phyloP scores from a whole-genome alignment of 2,888 invertebrate genomes.

The Fragum fragum region DNA sequence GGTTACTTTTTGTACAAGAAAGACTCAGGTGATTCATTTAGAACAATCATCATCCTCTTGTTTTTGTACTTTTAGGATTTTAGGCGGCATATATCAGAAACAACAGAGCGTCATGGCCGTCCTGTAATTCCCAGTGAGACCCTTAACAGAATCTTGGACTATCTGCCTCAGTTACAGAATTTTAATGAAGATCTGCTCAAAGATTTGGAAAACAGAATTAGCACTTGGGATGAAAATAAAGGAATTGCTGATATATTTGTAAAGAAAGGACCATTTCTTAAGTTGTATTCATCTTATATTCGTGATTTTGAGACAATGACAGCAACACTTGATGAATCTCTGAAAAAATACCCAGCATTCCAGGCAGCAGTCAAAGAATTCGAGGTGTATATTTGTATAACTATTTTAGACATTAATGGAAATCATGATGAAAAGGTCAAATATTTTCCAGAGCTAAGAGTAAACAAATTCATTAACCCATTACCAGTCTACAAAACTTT shows the following conservation, averaged over 20 bases:
- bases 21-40: too few relatives aligned
- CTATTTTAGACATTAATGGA: neutral
- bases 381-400: constrained; percentile 86
- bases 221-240: constrained; percentile 87
- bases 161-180: constrained; percentile 88
- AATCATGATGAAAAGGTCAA: neutral
- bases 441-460: neutral
- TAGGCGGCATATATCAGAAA: constrained; percentile 85
- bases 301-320: constrained; percentile 88
- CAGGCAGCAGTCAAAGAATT: constrained; percentile 88
- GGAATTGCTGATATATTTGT: constrained; percentile 89
- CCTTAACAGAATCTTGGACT: constrained; percentile 88
- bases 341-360: constrained; percentile 88
- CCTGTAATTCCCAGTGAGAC: constrained; percentile 87
- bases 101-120: constrained; percentile 80
- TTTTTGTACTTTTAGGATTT: constrained; percentile 86
- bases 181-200: constrained; percentile 88
- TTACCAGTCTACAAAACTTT: too few relatives aligned
- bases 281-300: constrained; percentile 89
- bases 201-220: constrained; percentile 88
- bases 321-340: constrained; percentile 88
- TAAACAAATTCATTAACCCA: too few relatives aligned
- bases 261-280: constrained; percentile 89
- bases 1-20: too few relatives aligned
- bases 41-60: neutral